Evolutionary conservation across 1,140 invertebrate species (phyloP), one percentile per base, ranked within the genome.

Genomic region (Leucophenga varia): DNA sequence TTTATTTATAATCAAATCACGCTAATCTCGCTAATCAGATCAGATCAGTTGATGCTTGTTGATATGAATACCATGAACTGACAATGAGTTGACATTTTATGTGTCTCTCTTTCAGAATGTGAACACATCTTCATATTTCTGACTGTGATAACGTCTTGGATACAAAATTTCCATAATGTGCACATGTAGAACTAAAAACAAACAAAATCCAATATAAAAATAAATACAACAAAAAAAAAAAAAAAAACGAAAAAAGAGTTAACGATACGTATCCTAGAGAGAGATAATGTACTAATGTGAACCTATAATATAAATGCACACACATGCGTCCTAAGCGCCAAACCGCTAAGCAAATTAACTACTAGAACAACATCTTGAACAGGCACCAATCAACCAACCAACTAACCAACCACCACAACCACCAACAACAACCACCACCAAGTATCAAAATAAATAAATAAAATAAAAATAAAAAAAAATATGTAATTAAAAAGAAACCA

Each of bases 81-180:
- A 67, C 59, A 55, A 65, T 53, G 64, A 68, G 69, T 72, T 72
- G 64, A 61, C 61, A 57, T 72, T 72, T 67, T 25, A 10, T 25
- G 22, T 10, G 63, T 67, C 56, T 72, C 61, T 72, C 69, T 72
- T 72, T 72, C 69, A 72, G 69, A 72, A 72, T 67, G 64, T 72
- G 69, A 72, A 72, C 57, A 57, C 57, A 54, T 54, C 64, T 64
- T 72, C 69, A 72, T 72, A 72, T 68, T 72, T 72, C 69, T 72
- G 69, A 72, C 69, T 64, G 55, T 72, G 69, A 67, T 72, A 52
- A 59, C 63, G 69, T 61, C 70, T 55, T 72, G 69, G 69, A 72
- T 68, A 64, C 59, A 71, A 13, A 47, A 32, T 10, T 38, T 36
- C 21, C 34, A 25, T 28, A 28, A 17, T 18, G 10, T 21, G 22